Percentiles rank a stretch among this genome's conserved stretches.
phyloP scores from a whole-genome alignment of 2,888 invertebrate genomes.

The Oligia latruncula region DNA sequence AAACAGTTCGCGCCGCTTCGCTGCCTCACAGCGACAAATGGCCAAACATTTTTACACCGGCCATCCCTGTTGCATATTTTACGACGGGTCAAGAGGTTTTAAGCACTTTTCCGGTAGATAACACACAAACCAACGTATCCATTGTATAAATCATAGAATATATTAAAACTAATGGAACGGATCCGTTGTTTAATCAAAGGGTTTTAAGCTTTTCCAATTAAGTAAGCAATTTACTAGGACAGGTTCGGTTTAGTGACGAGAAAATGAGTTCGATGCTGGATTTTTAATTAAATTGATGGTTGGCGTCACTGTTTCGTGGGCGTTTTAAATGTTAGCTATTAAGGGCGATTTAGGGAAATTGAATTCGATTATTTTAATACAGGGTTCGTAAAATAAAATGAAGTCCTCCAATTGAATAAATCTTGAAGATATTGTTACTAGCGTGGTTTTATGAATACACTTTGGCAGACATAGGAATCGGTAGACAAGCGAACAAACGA shows the following conservation, averaged over 20 bases:
- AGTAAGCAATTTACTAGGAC: slow-evolving; percentile 54
- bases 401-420: background rate
- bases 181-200: slow-evolving; percentile 60
- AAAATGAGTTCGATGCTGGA: slow-evolving; percentile 47
- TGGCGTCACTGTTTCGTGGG: slow-evolving; percentile 12
- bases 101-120: slow-evolving; percentile 74
- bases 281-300: slow-evolving; percentile 42
- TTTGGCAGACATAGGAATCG: background rate
- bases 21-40: slow-evolving; percentile 64
- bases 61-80: slow-evolving; percentile 72
- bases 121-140: slow-evolving; percentile 61
- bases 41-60: slow-evolving; percentile 68
- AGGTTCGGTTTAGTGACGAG: slow-evolving; percentile 50
- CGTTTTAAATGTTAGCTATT: slow-evolving; percentile 1
- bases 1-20: slow-evolving; percentile 27
- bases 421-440: background rate
- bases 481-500: background rate
- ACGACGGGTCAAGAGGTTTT: slow-evolving; percentile 72
- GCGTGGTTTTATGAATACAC: background rate
- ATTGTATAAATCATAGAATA: slow-evolving; percentile 57
- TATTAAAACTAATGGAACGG: slow-evolving; percentile 51
- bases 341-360: slow-evolving; percentile 19
- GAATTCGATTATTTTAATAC: background rate
- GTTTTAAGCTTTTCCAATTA: slow-evolving; percentile 62
- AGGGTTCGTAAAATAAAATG: background rate